phyloP scores from a whole-genome alignment of 37 sponge, comb jelly and placozoan species.

The Tethya wilhelma region DNA sequence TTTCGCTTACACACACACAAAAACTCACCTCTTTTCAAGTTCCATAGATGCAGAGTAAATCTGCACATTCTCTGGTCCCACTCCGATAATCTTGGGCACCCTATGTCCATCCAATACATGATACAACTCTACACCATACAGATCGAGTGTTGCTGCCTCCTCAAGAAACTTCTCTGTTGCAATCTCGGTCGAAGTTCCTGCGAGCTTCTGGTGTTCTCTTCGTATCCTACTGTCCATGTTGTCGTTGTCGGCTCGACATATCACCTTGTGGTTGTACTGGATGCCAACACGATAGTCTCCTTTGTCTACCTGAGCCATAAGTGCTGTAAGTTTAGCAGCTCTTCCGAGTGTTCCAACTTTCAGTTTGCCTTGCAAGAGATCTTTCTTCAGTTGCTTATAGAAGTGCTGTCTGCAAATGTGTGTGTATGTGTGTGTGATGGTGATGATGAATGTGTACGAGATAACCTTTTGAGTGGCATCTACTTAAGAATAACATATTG shows the following conservation, averaged over 20 bases:
- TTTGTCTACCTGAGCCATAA: conserved; percentile 65
- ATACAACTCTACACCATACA: conserved; percentile 72
- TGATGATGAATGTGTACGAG: background rate
- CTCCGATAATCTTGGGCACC: conserved; percentile 34
- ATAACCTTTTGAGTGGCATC: too few species aligned
- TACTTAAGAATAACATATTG: too few species aligned
- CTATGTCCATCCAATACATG: conserved; percentile 12
- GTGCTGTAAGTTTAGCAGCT: conserved; percentile 52
- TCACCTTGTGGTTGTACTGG: conserved; percentile 45
- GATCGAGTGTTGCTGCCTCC: conserved; percentile 35
- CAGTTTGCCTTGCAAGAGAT: conserved; percentile 48
- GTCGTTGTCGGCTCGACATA: conserved; percentile 6
- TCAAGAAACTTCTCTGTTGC: conserved; percentile 76
- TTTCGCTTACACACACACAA: too few species aligned
- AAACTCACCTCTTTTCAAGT: conserved; percentile 39
- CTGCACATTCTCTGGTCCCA: conserved; percentile 66
- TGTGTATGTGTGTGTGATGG: too few species aligned
- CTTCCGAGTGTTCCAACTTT: conserved; percentile 7
- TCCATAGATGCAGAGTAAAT: conserved; percentile 46
- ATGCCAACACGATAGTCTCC: conserved; percentile 58
- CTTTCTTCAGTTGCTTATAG: conserved; percentile 64
- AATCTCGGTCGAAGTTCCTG: conserved; percentile 47
- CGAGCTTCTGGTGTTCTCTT: conserved; percentile 69
- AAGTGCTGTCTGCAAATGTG: conserved; percentile 42
- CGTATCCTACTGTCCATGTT: conserved; percentile 34